These are phyloP conservation scores for Coenonympha glycerion DNA, from an alignment of 2,888 invertebrate genomes.

Conservation along the genomic window DNA sequence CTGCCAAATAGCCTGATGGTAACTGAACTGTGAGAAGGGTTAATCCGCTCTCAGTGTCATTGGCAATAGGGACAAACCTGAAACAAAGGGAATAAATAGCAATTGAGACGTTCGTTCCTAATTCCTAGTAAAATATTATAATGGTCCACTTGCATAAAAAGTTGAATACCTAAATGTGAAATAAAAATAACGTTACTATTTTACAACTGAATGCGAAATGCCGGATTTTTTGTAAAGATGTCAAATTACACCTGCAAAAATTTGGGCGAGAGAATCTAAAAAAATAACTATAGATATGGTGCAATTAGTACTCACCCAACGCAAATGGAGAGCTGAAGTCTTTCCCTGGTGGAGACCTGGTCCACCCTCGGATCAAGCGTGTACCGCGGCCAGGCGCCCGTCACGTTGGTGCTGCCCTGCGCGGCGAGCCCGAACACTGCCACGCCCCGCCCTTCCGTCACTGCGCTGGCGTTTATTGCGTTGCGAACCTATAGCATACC, in stretches of 20 bases:
- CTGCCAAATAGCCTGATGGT: conserved; percentile 93
- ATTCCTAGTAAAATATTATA: no score
- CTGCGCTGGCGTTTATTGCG: conserved; percentile 80
- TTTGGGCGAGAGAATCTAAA: not conserved
- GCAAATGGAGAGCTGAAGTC: conserved; percentile 88
- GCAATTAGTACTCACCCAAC: conserved; percentile 71
- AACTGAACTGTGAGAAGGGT: conserved; percentile 92
- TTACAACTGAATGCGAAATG: no score
- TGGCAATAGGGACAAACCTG: conserved; percentile 80
- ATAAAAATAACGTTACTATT: no score
- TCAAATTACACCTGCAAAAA: not conserved
- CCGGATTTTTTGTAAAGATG: no score
- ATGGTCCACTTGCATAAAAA: no score
- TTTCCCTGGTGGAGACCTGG: conserved; percentile 83
- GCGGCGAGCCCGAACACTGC: conserved; percentile 84
- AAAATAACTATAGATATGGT: no score
- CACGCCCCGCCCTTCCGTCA: conserved; percentile 87
- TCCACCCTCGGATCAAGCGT: conserved; percentile 90
- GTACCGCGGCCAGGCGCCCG: conserved; percentile 91
- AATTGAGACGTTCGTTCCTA: no score
- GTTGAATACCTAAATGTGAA: no score
- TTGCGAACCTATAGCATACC: conserved; percentile 46
- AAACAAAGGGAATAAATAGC: no score
- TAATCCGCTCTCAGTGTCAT: conserved; percentile 87
- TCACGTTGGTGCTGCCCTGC: conserved; percentile 88